Evolutionary conservation across 2,888 invertebrate species (phyloP), one percentile per base, ranked within the genome.

Genomic region (Dicyrtomina minuta): DNA sequence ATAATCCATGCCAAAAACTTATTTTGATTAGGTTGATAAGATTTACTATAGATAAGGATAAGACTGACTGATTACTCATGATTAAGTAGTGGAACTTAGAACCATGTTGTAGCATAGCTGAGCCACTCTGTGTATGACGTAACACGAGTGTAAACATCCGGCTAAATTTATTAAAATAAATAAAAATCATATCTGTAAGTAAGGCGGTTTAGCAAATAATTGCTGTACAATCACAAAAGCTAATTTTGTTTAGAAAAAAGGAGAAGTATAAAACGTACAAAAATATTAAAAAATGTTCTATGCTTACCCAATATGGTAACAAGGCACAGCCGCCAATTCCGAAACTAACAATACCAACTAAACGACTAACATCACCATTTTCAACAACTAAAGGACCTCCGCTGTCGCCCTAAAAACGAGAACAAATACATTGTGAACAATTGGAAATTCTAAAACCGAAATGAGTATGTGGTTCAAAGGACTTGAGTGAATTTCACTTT

Each of bases 141-240:
- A n/a, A n/a, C n/a, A n/a, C n/a, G n/a, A n/a, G 82, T 82, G 72
- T 82, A 82, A 2, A 82, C 80, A 68, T 82, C 82, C 4, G 82
- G 82, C 76, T 33, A 33, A 3, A 33, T 5, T 5, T 33, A 33
- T 33, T 33, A 5, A 3, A 33, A 33, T 33, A 33, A 33, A 33
- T 33, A 3, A 33, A 8, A 33, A 33, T 33, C 33, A 33, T 3
- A 33, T n/a, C n/a, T n/a, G n/a, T n/a, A n/a, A n/a, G n/a, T n/a
- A n/a, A n/a, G n/a, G n/a, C n/a, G n/a, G n/a, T n/a, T n/a, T n/a
- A n/a, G n/a, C n/a, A n/a, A n/a, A n/a, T n/a, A n/a, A n/a, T n/a
- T n/a, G n/a, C n/a, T n/a, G n/a, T n/a, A n/a, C n/a, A n/a, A n/a
- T n/a, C n/a, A n/a, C n/a, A n/a, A n/a, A n/a, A n/a, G n/a, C n/a